These are phyloP conservation scores for Macrosteles quadrilineatus DNA, from an alignment of 1,140 invertebrate genomes.

Conservation along the genomic window DNA sequence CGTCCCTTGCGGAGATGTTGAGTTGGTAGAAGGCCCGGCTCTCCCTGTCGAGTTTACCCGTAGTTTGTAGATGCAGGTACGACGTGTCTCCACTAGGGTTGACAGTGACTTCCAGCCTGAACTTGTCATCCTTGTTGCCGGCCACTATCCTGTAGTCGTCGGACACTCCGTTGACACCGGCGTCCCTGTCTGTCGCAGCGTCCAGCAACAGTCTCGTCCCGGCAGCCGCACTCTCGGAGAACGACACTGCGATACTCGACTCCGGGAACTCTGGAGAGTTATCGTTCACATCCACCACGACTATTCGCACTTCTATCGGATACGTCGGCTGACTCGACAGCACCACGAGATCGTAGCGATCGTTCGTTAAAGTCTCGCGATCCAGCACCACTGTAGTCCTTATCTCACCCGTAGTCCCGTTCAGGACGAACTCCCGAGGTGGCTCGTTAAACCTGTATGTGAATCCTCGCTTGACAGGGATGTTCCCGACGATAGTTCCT, in stretches of 20 bases:
- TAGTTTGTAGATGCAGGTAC: conserved; percentile 88
- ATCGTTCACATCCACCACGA: conserved; percentile 86
- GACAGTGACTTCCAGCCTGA: conserved; percentile 79
- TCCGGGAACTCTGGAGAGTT: conserved; percentile 90
- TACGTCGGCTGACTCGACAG: conserved; percentile 91
- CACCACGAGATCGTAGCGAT: conserved; percentile 86
- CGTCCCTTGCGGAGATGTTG: conserved; percentile 88
- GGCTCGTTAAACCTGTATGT: conserved; percentile 91
- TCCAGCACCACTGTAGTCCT: conserved; percentile 78
- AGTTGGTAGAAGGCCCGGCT: conserved; percentile 77
- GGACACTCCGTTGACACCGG: conserved; percentile 80
- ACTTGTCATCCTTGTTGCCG: conserved; percentile 85
- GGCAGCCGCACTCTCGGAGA: conserved; percentile 86
- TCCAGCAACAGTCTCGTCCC: conserved; percentile 85
- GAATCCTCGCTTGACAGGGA: conserved; percentile 84
- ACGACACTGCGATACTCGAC: conserved; percentile 76
- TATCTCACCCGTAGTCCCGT: conserved; percentile 79
- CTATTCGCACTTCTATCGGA: conserved; percentile 86
- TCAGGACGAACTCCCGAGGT: conserved; percentile 78
- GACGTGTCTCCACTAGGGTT: conserved; percentile 87
- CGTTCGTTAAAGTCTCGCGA: conserved; percentile 71
- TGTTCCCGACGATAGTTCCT: conserved; percentile 79
- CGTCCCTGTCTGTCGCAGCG: conserved; percentile 83
- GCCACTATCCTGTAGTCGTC: conserved; percentile 86
- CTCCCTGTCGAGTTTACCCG: conserved; percentile 86